Conservation (phyloP, 1,140 invertebrate genomes). For the Geopemphigus sp. region DNA sequence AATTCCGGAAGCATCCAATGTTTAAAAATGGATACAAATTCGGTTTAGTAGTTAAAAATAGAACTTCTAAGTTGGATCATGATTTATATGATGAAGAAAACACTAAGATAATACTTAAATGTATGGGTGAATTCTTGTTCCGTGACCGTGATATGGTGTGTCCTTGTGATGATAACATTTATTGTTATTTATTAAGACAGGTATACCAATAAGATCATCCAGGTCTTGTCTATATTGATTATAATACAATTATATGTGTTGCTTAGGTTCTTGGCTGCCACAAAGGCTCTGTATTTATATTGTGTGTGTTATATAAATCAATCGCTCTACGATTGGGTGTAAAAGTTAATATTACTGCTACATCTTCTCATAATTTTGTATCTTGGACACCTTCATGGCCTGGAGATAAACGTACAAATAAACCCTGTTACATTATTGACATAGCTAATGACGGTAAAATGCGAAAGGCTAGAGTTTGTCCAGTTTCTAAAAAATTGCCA, state of each 20-base stretch:
- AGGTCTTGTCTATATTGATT: not conserved
- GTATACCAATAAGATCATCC: not conserved
- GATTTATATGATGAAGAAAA: conserved; percentile 18
- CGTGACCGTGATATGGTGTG: not conserved
- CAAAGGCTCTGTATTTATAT: conserved; percentile 22
- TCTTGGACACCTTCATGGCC: conserved; percentile 36
- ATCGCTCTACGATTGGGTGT: conserved; percentile 41
- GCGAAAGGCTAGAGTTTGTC: conserved; percentile 19
- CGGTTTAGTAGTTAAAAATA: not conserved
- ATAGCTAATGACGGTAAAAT: not conserved
- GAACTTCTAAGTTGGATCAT: conserved; percentile 9
- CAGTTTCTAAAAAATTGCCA: conserved; percentile 26
- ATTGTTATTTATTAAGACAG: conserved; percentile 16
- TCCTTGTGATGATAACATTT: not conserved
- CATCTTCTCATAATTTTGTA: conserved; percentile 34
- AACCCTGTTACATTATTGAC: conserved; percentile 16
- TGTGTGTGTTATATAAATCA: conserved; percentile 25
- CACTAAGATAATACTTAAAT: not conserved
- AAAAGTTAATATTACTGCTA: conserved; percentile 22
- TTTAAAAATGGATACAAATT: conserved; percentile 1
- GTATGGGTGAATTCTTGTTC: conserved; percentile 18
- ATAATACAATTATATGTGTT: not conserved
- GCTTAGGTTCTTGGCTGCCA: conserved; percentile 18
- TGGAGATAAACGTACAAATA: not conserved
- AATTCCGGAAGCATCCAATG: not conserved